phyloP scores from a whole-genome alignment of 1,140 invertebrate species.

The Papilio polyxenes region DNA sequence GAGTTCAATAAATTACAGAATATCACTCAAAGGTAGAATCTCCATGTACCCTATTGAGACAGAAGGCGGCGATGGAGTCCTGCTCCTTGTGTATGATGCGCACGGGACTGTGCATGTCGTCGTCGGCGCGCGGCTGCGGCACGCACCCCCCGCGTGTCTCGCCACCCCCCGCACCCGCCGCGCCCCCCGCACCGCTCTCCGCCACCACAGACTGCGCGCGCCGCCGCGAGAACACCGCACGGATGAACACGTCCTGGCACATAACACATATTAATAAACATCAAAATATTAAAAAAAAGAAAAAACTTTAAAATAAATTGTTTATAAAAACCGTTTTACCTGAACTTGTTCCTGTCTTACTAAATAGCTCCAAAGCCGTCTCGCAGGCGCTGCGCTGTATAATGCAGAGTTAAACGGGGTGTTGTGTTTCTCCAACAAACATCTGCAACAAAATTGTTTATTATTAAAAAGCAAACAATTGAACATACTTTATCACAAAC shows the following conservation, averaged over 20 bases:
- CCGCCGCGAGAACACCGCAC: constrained; percentile 94
- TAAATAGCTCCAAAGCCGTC: constrained; percentile 96
- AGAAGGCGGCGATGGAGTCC: constrained; percentile 98
- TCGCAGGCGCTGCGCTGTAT: constrained; percentile 89
- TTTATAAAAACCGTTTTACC: constrained; percentile 50
- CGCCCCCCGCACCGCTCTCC: constrained; percentile 67
- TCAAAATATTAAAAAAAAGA: no score
- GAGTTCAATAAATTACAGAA: no score
- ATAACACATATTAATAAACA: constrained; percentile 26
- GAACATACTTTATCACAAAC: no score
- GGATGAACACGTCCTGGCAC: constrained; percentile 92
- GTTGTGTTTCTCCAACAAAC: constrained; percentile 94
- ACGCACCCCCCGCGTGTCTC: constrained; percentile 55
- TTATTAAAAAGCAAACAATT: neutral
- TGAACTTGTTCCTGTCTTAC: constrained; percentile 96
- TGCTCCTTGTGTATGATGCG: constrained; percentile 99
- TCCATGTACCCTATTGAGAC: constrained; percentile 85
- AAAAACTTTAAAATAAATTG: neutral
- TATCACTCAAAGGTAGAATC: no score
- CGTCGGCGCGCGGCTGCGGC: constrained; percentile 65
- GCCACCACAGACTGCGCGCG: constrained; percentile 57
- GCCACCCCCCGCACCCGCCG: constrained; percentile 55
- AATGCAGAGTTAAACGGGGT: constrained; percentile 94
- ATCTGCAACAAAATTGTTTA: constrained; percentile 66
- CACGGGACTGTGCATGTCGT: constrained; percentile 88